Evolutionary conservation across 2,113 vertebrate species (phyloP), one percentile per base, ranked within the genome.

Genomic region (Carassius carassius): DNA sequence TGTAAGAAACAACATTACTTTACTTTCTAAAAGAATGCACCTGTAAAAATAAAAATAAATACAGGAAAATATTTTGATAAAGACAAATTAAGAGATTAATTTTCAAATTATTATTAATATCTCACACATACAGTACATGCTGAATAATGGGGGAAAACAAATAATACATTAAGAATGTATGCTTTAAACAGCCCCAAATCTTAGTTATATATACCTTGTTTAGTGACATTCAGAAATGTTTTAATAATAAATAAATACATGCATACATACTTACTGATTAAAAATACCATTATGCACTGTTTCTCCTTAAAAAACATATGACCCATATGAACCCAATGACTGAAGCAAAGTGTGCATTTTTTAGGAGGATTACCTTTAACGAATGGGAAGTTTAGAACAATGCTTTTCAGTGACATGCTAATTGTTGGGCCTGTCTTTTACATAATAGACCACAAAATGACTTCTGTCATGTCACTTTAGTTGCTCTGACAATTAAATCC

Each of bases 401-500:
- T 74, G 56, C 60, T 29, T 51, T 56, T 69, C 23, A 75, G 72
- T 78, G 86, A 78, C 83, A 86, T n/a, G 25, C 78, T 86, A 91
- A 90, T 88, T 86, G 86, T 69, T 47, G 60, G 35, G 77, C 65
- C 51, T 67, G 81, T 87, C 85, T 84, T 83, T 74, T 58, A 76
- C 72, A 86, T 86, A 89, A 89, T 75, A 86, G 76, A 81, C 58
- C 88, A 87, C 85, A 78, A 82, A 69, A 74, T 82, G 75, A 51
- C 83, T 85, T 86, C 35, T 60, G 75, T 82, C 67, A 63, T 44
- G 76, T 73, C 56, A 49, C 74, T 83, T 81, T 62, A 78, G 75
- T 70, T 37, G 72, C 49, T 84, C n/a, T 74, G 75, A 78, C 81
- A 88, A 87, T 86, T 87, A 87, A 85, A 81, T 73, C 44, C 83